Evolutionary conservation across 2,113 vertebrate genomes (phyloP), one percentile per base, ranked within the genome.

Genomic region (Emydura subglobosa): DNA sequence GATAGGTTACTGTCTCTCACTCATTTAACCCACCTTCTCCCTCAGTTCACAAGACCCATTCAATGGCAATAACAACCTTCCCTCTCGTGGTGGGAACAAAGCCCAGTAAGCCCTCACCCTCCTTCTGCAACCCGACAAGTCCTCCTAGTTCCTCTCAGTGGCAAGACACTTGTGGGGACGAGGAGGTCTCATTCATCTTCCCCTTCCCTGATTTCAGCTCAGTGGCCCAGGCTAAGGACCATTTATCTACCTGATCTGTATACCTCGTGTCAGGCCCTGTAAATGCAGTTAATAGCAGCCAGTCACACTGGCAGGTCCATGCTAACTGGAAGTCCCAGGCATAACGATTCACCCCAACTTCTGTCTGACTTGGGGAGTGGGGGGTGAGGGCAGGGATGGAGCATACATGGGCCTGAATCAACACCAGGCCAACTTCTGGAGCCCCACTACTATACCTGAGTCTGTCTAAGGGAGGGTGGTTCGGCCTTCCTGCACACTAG

Each of bases 121-220:
- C 21, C 72, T 74, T 39, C 72, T 76, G 72, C 72, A 44, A 25
- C 72, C 42, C 17, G 19, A 7, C 72, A 25, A 3, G 17, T 88
- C 78, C 22, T 89, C 89, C 83, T 74, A 53, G 14, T 47, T 78
- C 42, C 65, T 49, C 74, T 84, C 29, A 34, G 72, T 22, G 4
- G 34, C 6, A 79, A 13, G 1, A n/a, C 0, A 0, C 85, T 90
- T 83, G 47, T 39, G 39, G 39, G 0, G 0, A 82, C 47, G 74
- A 12, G 39, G 12, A 44, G 42, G 25, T 78, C 74, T 78, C 72
- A 76, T 39, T 76, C 24, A 78, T 65, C 39, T 22, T 74, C 51
- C 25, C 49, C 34, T 74, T 34, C 12, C 65, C 50, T 53, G 65
- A 34, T 47, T 39, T 24, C 39, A 31, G 72, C 22, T 25, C 65